phyloP scores from a whole-genome alignment of 2,888 invertebrate species.

The Hypomecis punctinalis region DNA sequence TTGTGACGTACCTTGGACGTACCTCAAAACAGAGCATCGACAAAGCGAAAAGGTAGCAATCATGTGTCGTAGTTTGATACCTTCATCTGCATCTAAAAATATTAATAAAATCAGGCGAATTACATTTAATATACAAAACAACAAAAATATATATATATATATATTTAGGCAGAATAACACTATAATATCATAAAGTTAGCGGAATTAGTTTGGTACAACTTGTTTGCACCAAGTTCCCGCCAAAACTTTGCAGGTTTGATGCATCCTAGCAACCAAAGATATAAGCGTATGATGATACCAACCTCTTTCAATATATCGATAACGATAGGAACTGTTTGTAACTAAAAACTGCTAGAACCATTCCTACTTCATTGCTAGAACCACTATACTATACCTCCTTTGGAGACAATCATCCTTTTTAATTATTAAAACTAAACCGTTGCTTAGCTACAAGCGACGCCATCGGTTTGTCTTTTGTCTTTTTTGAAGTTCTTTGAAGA shows the following conservation, averaged over 20 bases:
- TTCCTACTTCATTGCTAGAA: too few species aligned
- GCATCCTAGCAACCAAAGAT: slow-evolving; percentile 3
- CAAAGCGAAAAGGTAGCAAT: slow-evolving; percentile 26
- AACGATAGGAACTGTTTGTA: too few species aligned
- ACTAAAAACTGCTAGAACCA: too few species aligned
- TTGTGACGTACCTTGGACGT: neutral
- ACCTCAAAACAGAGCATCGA: slow-evolving; percentile 13
- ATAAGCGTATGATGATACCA: neutral
- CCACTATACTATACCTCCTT: slow-evolving; percentile 7
- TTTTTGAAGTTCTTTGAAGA: slow-evolving; percentile 36
- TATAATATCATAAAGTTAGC: too few species aligned
- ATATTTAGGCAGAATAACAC: too few species aligned
- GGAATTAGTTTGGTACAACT: too few species aligned
- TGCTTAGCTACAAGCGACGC: slow-evolving; percentile 53
- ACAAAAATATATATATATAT: too few species aligned
- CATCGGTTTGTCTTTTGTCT: slow-evolving; percentile 30
- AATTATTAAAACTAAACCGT: slow-evolving; percentile 21
- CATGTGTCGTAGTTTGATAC: neutral
- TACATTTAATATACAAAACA: too few species aligned
- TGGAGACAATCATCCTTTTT: neutral
- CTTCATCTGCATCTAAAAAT: too few species aligned
- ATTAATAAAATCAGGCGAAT: too few species aligned
- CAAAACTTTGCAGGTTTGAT: slow-evolving; percentile 1
- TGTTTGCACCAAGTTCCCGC: too few species aligned
- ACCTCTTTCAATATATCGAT: neutral